These are phyloP conservation scores for Syrmaticus mikado DNA, from an alignment of 2,113 vertebrate species.

Conservation along the genomic window DNA sequence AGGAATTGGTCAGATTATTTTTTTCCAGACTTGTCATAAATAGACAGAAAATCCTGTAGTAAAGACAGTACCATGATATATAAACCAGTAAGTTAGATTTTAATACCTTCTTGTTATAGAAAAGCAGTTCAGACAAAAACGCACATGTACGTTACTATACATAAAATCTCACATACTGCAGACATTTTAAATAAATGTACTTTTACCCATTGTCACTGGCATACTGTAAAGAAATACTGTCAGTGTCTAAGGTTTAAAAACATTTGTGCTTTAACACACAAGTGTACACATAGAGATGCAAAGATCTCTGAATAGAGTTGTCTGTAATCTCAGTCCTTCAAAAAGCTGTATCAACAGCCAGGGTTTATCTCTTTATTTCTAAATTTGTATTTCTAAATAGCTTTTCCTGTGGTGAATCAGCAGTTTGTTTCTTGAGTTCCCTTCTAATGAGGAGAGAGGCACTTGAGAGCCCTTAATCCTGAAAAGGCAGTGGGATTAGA, in stretches of 20 bases:
- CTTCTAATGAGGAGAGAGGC: neutral
- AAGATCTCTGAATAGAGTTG: neutral
- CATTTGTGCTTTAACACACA: neutral
- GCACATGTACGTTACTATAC: fast-evolving
- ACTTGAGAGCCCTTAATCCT: neutral
- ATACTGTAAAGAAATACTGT: neutral
- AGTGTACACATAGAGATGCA: too few species aligned
- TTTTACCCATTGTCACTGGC: neutral
- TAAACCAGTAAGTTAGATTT: fast-evolving
- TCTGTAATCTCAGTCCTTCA: neutral
- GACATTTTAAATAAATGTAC: neutral
- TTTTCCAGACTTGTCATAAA: neutral
- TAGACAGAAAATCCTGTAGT: neutral
- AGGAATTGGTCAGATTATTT: neutral
- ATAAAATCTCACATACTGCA: neutral
- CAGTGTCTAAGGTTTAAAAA: neutral
- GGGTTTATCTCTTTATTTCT: neutral
- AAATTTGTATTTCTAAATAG: neutral
- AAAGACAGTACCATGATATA: neutral
- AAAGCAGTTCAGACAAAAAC: neutral
- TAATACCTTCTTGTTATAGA: neutral
- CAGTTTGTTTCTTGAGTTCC: neutral
- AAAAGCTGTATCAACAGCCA: neutral
- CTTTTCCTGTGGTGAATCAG: neutral
- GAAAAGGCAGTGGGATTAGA: neutral